Evolutionary conservation across 2,113 vertebrate species (phyloP).

Genomic region (Circaetus gallicus): DNA sequence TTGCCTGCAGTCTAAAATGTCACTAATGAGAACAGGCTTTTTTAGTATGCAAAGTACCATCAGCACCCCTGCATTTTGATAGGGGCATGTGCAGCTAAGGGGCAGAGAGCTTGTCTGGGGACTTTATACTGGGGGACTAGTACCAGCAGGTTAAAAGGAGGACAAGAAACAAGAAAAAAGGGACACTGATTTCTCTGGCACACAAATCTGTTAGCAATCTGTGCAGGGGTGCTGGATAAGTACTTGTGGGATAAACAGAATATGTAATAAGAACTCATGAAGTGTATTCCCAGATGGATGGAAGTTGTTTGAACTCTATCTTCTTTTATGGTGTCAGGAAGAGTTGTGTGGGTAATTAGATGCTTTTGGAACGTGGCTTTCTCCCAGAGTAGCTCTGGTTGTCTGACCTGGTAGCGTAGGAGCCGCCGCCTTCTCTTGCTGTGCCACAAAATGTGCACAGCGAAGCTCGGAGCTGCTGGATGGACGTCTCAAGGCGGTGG

Average conservation of each 20-base stretch:
- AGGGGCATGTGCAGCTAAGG: background rate
- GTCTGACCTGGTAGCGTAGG: background rate
- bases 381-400: background rate
- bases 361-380: background rate
- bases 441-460: background rate
- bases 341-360: background rate
- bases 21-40: background rate
- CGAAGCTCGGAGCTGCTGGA: background rate
- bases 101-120: background rate
- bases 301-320: background rate
- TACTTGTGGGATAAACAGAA: conserved; percentile 37
- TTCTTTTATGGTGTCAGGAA: background rate
- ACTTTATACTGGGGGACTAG: background rate
- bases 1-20: background rate
- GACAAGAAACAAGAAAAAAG: background rate
- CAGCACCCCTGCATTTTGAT: background rate
- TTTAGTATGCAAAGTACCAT: background rate
- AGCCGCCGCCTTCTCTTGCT: background rate
- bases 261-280: background rate
- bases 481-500: fast-evolving
- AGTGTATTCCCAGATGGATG: background rate
- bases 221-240: conserved; percentile 17
- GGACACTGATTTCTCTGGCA: background rate
- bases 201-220: background rate
- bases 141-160: background rate